Evolutionary conservation across 2,888 invertebrate species (phyloP), one percentile per base, ranked within the genome.

Genomic region (Leptothorax acervorum): DNA sequence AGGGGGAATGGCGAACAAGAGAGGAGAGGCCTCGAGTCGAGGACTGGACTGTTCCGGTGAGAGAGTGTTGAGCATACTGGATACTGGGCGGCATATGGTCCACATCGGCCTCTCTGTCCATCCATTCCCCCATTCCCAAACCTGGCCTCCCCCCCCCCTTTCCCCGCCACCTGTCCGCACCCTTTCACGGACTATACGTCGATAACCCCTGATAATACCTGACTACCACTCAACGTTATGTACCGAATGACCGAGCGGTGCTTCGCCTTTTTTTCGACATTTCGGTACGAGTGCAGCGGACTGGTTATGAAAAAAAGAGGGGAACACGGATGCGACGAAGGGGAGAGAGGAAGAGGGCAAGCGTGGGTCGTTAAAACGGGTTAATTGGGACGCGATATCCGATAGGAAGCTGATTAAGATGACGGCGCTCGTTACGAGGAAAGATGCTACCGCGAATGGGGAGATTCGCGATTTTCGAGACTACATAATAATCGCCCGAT

Each of bases 81-180:
- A 93, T 93, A 92, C 93, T 91, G 92, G 92, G 92, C 91, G 90
- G 93, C 93, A 93, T 93, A 93, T 92, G 93, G 93, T 91, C 83
- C 90, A 82, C 82, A 82, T 88, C 87, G 76, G 85, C 85, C 84
- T 82, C 89, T 84, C 87, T 81, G 88, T 85, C 88, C 88, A 86
- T 71, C 87, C 83, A 84, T 66, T 87, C 82, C 75, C 83, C 84
- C 74, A 31, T 51, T 60, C 53, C 68, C 73, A 74, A 66, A 18
- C 55, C 86, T 79, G 62, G 5, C 6, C 35, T 35, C 35, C 5
- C 35, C 5, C 35, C 86, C 85, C 45, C 6, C 6, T 6, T 79
- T 63, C 84, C 86, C 85, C 45, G 31, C 81, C 85, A 70, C 76
- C 66, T 76, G 84, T 86, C 86, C 45, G n/a, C 84, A 79, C 81